Evolutionary conservation across 2,113 vertebrate species (phyloP).

Genomic region (Macrotis lagotis): DNA sequence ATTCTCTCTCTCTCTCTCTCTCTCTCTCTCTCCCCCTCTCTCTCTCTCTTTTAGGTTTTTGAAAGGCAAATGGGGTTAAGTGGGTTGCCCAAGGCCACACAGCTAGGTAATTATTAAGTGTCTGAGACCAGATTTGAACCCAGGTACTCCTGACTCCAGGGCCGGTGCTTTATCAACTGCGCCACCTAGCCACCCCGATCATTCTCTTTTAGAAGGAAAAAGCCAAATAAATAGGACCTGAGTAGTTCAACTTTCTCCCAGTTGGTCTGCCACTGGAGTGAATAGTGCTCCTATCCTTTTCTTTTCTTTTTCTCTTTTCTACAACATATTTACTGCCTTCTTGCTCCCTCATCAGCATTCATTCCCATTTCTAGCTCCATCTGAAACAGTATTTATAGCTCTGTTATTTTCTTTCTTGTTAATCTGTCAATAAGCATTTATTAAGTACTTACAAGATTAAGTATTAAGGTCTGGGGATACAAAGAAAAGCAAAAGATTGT

Average conservation of each 20-base stretch:
- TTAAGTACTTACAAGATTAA: background rate
- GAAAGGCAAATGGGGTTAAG: no score
- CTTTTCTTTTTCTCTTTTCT: background rate
- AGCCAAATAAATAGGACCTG: background rate
- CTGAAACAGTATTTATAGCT: background rate
- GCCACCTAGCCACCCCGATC: no score
- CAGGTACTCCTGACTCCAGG: no score
- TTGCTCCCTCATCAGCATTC: background rate
- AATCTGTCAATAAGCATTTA: background rate
- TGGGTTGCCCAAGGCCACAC: no score
- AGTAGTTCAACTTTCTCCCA: background rate
- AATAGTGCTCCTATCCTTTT: background rate
- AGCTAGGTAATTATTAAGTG: no score
- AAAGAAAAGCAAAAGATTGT: background rate
- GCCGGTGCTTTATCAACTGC: no score
- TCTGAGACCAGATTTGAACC: no score
- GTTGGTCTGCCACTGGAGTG: background rate
- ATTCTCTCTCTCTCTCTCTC: no score
- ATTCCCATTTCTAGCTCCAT: background rate
- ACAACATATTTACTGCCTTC: background rate
- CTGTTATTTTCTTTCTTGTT: background rate
- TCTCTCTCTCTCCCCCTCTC: no score
- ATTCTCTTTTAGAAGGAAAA: background rate
- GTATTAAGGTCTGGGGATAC: background rate
- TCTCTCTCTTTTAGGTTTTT: no score